Evolutionary conservation across 2,113 vertebrate genomes (phyloP), one percentile per base, ranked within the genome.

Genomic region (Canis aureus): DNA sequence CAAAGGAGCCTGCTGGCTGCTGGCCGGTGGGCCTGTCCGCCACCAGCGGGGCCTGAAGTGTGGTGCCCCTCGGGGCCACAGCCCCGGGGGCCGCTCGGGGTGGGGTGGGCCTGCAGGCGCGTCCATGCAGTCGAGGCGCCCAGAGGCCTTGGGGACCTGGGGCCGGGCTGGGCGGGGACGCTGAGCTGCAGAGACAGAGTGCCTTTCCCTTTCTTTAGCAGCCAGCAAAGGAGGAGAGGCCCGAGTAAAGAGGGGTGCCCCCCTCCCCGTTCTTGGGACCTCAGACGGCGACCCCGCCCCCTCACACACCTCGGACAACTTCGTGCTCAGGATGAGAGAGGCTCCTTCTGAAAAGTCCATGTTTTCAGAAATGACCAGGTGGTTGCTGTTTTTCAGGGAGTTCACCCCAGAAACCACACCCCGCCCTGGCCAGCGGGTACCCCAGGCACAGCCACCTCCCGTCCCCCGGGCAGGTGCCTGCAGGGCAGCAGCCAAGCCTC

Each of bases 371-470:
- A 59, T 59, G 76, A 53, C 22, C 55, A 3, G 69, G 27, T 22
- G 8, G 53, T 53, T 95, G 80, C 23, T 97, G 93, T 97, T 88
- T 82, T 59, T 69, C 93, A 35, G 89, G 95, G 84, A 87, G 97
- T 98, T 96, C 97, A 53, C 79, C 89, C 93, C 80, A 80, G 81
- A 97, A 97, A 94, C 3, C 29, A 17, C 25, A 90, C 82, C 43
- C 43, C 7, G 7, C 43, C 43, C 43, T 43, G 43, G 38, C 53
- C 49, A 17, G 8, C 32, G 2, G 22, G 29, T 60, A 8, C 10
- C 8, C 1, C 4, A 25, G 22, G 19, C 17, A 25, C n/a, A 59
- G 60, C 2, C 6, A 23, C 57, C 55, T 6, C 43, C 43, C 43
- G 7, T 1, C 53, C 22, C 71, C 29, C 12, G 43, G 19, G 55